Base-by-base conservation (phyloP, 30 jellyfish, hydroid and myxozoan genomes). In the Cassiopea andromeda region DNA sequence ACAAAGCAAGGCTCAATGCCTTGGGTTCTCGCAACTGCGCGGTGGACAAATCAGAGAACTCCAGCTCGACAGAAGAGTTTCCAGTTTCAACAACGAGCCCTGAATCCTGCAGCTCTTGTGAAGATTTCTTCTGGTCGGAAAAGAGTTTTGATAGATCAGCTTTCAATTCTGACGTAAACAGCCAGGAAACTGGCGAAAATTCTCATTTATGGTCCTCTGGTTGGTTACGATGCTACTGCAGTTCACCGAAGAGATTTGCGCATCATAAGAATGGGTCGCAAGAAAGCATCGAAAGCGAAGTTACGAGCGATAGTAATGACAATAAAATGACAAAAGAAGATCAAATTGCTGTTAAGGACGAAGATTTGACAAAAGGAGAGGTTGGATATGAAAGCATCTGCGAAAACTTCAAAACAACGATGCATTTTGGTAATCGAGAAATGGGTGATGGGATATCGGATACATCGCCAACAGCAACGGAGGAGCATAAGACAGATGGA, bases 201-300 rank as follows among this genome's bases (percentile, higher is more conserved):
- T 67, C 97, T 2, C 99, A 95, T 57, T 84, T 95, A 10, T 95
- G 99, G 99, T 92, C 98, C 15, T 91, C 92, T 60, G 97, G 90
- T 61, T 86, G 97, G 97, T 77, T 91, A 82, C 90, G 96, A 80
- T 95, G 99, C 74, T 88, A 91, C 81, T 95, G 99, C 91, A 82
- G 97, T 57, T 89, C 97, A 45, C 94, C 94, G 74, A 87, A 87
- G 69, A 78, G 89, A 48, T 50, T 87, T 47, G 72, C 49, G 48
- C 78, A 77, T 15, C 66, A 73, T 15, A 77, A 47, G 48, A 69
- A 72, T 12, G 87, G 64, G 15, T 87, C 94, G 14, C 84, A 75
- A 77, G 94, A 77, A 6, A 87, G 89, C 73, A 45, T 61, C 13
- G 78, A 77, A 19, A 77, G 84, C 76, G 94, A 87, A 8, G 45